Percentiles rank a stretch among this genome's conserved stretches.
phyloP scores from a whole-genome alignment of 2,888 invertebrate genomes.

The Philhelius pedissequus region DNA sequence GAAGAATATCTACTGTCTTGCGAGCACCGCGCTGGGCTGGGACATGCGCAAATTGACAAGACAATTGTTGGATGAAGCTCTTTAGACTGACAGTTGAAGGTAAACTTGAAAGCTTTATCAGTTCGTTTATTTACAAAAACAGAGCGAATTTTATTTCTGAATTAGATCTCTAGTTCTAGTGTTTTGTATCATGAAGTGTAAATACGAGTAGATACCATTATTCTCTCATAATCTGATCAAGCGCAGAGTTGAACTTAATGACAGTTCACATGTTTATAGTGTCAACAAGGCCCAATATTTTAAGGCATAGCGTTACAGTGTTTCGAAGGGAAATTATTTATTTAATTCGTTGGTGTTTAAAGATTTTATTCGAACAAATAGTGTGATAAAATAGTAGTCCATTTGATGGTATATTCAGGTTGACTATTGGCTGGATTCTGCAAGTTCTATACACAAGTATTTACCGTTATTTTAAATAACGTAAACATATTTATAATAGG shows the following conservation, averaged over 20 bases:
- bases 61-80: slow-evolving; percentile 21
- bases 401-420: too few species aligned
- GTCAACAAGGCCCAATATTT: slow-evolving; percentile 28
- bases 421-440: too few species aligned
- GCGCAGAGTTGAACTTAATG: slow-evolving; percentile 29
- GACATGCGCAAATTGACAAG: slow-evolving; percentile 30
- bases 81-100: slow-evolving; percentile 6
- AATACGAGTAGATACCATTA: too few species aligned
- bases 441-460: too few species aligned
- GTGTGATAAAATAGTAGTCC: too few species aligned
- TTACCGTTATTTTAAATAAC: too few species aligned
- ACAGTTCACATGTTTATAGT: slow-evolving; percentile 23
- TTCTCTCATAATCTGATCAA: slow-evolving; percentile 42
- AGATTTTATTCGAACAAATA: too few species aligned
- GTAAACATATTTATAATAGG: too few species aligned
- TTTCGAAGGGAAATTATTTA: background rate
- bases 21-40: background rate
- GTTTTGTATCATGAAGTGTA: background rate
- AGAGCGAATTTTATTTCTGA: slow-evolving; percentile 26
- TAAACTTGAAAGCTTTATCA: slow-evolving; percentile 36
- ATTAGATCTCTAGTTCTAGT: background rate
- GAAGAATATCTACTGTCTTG: background rate
- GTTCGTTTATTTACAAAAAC: slow-evolving; percentile 37
- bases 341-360: too few species aligned
- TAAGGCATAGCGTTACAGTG: background rate